phyloP scores from a whole-genome alignment of 1,140 invertebrate genomes.

The Heliconius melpomene region DNA sequence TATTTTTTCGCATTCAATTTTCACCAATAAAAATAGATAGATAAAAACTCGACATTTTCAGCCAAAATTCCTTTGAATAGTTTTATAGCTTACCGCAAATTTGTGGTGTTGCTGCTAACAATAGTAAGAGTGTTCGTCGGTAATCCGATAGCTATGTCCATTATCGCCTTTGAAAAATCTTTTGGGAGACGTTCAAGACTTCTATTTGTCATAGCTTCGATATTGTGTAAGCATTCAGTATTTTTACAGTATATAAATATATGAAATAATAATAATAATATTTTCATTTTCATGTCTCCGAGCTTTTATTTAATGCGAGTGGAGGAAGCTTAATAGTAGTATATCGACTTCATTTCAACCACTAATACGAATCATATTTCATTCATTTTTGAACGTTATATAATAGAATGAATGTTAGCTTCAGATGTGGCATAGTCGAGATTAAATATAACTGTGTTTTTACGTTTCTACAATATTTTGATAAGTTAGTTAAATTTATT shows the following conservation, averaged over 20 bases:
- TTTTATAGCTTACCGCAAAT: conserved; percentile 55
- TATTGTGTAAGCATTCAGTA: conserved; percentile 49
- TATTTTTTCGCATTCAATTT: background rate
- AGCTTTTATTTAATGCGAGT: background rate
- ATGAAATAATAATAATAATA: background rate
- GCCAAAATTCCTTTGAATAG: background rate
- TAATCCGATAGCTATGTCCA: conserved; percentile 63
- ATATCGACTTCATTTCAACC: background rate
- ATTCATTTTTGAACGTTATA: conserved; percentile 3
- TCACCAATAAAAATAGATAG: background rate
- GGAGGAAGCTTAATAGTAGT: background rate
- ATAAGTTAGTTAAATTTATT: too few relatives aligned
- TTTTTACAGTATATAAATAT: background rate
- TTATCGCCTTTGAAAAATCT: conserved; percentile 57
- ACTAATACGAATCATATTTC: background rate
- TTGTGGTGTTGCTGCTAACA: conserved; percentile 63
- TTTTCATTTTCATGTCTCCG: background rate
- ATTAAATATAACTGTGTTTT: background rate
- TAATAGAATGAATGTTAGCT: background rate
- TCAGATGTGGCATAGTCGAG: background rate
- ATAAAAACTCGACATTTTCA: background rate
- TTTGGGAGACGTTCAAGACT: conserved; percentile 52
- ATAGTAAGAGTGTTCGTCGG: conserved; percentile 61
- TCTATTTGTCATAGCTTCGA: conserved; percentile 48
- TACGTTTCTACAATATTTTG: background rate